Evolutionary conservation across 1,140 invertebrate genomes (phyloP), one percentile per base, ranked within the genome.

Genomic region (Theocolax elegans): DNA sequence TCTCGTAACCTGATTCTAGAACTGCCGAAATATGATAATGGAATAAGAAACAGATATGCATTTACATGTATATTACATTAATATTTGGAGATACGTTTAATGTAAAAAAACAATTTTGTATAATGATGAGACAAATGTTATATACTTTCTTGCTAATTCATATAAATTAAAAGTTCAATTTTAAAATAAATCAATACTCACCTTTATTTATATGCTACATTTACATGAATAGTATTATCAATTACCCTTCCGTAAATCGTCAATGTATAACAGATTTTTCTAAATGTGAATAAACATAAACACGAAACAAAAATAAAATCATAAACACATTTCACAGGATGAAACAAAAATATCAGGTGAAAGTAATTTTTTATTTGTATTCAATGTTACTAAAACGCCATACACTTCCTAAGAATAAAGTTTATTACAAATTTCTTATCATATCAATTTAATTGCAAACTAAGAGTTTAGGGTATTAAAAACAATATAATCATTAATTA

Each of bases 331-430:
- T 62, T 48, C 6, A 46, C 29, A 6, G 12, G 19, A 62, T 17
- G 44, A 48, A 44, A 62, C 25, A 56, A 56, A 56, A 15, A 9
- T 8, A 17, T 44, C 15, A 56, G 31, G 29, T 31, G 31, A 44
- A 59, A 40, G 19, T 62, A 31, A 62, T 48, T 62, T 44, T 48
- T 56, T 56, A 56, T 56, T 56, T 35, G 35, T 56, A 56, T 17
- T 35, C 6, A n/a, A 56, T 31, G 31, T 0, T 35, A 56, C n/a
- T 56, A 35, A 38, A 38, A 56, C 35, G 15, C 29, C 53, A 56
- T 56, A 56, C 53, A 56, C n/a, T 19, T 27, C 27, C 17, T 13
- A 35, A 56, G 29, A 10, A 17, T 38, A 19, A 35, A 19, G n/a
- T 56, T 56, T 21, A 1, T 56, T 56, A 56, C 53, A 63, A 49